Evolutionary conservation across 2,797 vertebrate genomes (phyloP), one percentile per base, ranked within the genome.

Genomic region (Enteromius radiatus): DNA sequence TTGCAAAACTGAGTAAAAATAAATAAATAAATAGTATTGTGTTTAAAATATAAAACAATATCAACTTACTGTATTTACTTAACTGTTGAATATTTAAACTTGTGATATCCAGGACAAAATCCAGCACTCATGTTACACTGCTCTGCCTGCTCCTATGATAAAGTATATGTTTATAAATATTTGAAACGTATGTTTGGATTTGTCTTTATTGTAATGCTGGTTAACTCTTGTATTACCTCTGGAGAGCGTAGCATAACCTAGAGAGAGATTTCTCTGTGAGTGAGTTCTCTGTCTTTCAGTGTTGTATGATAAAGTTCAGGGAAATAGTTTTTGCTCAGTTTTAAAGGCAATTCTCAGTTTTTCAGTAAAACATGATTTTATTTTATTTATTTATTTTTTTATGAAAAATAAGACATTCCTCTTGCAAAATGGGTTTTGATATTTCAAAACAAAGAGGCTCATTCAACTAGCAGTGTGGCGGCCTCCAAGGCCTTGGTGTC

Each of bases 221-320:
- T 86, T 80, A 88, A 77, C 52, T 70, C 88, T 81, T 71, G 82
- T 87, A 92, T 92, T 90, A 92, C 92, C 90, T 92, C 91, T 88
- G 88, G 90, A 85, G 89, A 75, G 77, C 56, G 81, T 88, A 86
- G 85, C 83, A 84, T 76, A 85, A 75, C 61, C 65, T n/a, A n/a
- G n/a, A n/a, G n/a, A n/a, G n/a, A n/a, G n/a, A n/a, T n/a, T n/a
- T n/a, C n/a, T n/a, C n/a, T n/a, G n/a, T n/a, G n/a, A n/a, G n/a
- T n/a, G n/a, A n/a, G n/a, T 33, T 33, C 2, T 33, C 43, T 59
- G 71, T 85, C 83, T 84, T 87, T 91, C 88, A 83, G 86, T 87
- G 59, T 87, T 84, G 80, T 86, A 68, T 61, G 77, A 87, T 88
- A 89, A 86, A 23, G 83, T 93, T 94, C 93, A 95, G 94, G 94